phyloP scores from a whole-genome alignment of 1,140 invertebrate species.

The Ptiloglossa arizonensis region DNA sequence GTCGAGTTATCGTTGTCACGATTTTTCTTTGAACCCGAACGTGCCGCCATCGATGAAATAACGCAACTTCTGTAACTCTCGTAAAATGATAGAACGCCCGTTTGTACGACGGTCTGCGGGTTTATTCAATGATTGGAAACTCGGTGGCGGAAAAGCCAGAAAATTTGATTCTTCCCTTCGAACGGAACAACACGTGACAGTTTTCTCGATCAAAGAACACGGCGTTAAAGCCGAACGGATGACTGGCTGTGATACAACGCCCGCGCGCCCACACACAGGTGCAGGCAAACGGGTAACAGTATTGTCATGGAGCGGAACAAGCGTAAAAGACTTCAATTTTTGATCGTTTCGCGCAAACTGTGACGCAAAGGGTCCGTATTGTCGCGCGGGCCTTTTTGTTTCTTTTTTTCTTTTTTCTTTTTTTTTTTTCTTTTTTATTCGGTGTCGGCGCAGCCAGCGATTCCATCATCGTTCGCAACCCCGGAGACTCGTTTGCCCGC shows the following conservation, averaged over 20 bases:
- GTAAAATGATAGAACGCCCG: not conserved
- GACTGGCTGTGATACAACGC: conserved; percentile 31
- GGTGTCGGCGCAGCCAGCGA: not conserved
- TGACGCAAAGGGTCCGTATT: not conserved
- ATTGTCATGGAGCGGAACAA: conserved; percentile 22
- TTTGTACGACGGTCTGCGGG: conserved; percentile 28
- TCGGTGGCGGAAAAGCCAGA: conserved; percentile 23
- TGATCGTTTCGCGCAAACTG: conserved; percentile 5
- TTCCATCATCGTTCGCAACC: not conserved
- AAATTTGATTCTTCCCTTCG: conserved; percentile 48
- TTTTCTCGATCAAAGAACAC: conserved; percentile 50
- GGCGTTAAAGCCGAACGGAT: conserved; percentile 16
- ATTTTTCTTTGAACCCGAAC: not conserved
- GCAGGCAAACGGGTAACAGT: conserved; percentile 24
- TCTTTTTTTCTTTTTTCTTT: not conserved
- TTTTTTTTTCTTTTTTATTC: not conserved
- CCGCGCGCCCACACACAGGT: not conserved
- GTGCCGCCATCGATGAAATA: not conserved
- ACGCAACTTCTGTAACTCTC: not conserved
- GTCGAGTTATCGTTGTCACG: not conserved
- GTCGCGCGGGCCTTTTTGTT: not conserved
- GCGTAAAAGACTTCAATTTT: conserved; percentile 33
- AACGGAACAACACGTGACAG: conserved; percentile 41
- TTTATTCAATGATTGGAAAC: conserved; percentile 51
- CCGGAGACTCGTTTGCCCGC: not conserved